Evolutionary conservation across 2,113 vertebrate species (phyloP).

Genomic region (Corapipo altera): DNA sequence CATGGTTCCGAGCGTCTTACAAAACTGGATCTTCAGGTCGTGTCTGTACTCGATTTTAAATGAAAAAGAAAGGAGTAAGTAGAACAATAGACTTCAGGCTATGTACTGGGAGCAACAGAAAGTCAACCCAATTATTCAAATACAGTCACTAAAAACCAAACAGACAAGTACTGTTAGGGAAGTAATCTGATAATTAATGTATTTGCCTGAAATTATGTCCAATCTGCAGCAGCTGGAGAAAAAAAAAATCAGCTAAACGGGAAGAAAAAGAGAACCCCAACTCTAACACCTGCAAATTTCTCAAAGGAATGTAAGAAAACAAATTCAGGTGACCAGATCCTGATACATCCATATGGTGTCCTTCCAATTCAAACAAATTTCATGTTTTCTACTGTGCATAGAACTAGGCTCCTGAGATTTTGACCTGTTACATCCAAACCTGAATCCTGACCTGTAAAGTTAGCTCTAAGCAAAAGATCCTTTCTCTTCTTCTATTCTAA

Average conservation of each 20-base stretch:
- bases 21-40: constrained; percentile 54
- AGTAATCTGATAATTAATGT: background rate
- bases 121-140: constrained; percentile 45
- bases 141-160: constrained; percentile 3
- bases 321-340: background rate
- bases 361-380: background rate
- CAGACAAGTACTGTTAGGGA: background rate
- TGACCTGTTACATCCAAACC: background rate
- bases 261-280: background rate
- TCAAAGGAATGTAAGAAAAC: background rate
- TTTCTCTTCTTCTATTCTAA: background rate
- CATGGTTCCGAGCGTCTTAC: constrained; percentile 16
- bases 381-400: background rate
- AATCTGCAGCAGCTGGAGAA: background rate
- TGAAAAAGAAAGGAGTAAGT: background rate
- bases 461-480: background rate
- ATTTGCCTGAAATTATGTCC: background rate
- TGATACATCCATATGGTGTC: background rate
- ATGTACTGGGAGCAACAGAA: background rate
- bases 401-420: background rate
- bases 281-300: background rate
- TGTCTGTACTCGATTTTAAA: constrained; percentile 16
- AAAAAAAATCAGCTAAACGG: background rate
- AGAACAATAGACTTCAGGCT: constrained; percentile 11
- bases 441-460: background rate